A percentile compares a stretch with the other conserved stretches of the same genome.
These are phyloP conservation scores for Ichneumoninae sp. DNA, from an alignment of 2,888 invertebrate species.

Conservation along the genomic window DNA sequence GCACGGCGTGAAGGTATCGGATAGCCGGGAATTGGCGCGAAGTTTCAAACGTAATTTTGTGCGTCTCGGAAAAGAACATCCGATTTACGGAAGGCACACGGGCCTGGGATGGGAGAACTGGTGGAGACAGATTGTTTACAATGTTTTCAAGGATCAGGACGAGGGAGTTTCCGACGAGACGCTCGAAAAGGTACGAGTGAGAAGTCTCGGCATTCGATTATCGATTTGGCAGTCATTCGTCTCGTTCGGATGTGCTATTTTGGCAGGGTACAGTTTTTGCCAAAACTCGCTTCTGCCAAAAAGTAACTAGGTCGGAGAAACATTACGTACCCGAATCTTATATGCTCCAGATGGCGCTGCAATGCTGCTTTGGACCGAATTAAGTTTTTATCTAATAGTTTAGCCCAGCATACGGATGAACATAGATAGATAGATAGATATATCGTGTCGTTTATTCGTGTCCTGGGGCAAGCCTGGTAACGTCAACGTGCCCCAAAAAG, in stretches of 20 bases:
- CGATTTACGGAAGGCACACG: slow-evolving; percentile 91
- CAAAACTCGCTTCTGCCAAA: not conserved
- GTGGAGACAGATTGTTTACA: slow-evolving; percentile 91
- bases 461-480: too few relatives aligned
- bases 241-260: slow-evolving; percentile 3
- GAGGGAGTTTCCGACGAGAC: slow-evolving; percentile 75
- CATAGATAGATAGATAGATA: too few relatives aligned
- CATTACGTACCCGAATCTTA: not conserved
- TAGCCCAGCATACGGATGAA: not conserved
- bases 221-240: not conserved
- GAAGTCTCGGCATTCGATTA: not conserved
- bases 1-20: slow-evolving; percentile 88
- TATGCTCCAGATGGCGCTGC: not conserved
- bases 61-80: slow-evolving; percentile 88
- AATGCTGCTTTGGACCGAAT: not conserved
- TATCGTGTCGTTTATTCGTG: too few relatives aligned
- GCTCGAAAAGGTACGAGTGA: slow-evolving; percentile 77
- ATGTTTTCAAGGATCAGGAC: slow-evolving; percentile 87
- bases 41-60: slow-evolving; percentile 89
- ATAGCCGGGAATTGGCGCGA: slow-evolving; percentile 86
- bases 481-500: too few relatives aligned
- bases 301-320: not conserved
- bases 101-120: slow-evolving; percentile 91
- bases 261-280: not conserved
- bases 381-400: not conserved